These are phyloP conservation scores for Pongo pygmaeus DNA, from an alignment of 2,113 vertebrate genomes.

Conservation along the genomic window DNA sequence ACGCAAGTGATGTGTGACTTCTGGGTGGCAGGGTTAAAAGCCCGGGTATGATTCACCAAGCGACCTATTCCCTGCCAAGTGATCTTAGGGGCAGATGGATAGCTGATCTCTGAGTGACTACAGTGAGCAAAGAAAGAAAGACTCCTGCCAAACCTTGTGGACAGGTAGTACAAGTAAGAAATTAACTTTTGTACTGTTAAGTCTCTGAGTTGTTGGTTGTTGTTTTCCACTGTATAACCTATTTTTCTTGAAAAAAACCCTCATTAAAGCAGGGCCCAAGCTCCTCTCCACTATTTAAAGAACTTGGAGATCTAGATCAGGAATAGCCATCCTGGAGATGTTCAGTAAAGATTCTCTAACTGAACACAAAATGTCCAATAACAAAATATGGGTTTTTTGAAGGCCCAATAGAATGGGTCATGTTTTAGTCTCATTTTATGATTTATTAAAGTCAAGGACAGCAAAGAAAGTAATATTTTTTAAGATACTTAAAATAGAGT, in stretches of 20 bases:
- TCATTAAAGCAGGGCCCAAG: neutral
- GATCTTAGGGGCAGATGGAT: neutral
- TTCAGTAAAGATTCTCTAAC: neutral
- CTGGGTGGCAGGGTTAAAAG: neutral
- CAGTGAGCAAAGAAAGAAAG: neutral
- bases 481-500: neutral
- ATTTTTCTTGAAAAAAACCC: neutral
- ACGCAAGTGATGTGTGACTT: neutral
- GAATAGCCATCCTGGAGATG: neutral
- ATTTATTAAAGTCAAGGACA: neutral
- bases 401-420: neutral
- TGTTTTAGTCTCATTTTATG: neutral
- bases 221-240: neutral
- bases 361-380: neutral
- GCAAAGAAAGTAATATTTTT: neutral
- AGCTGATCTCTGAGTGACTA: neutral
- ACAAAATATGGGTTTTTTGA: neutral
- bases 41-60: neutral
- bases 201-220: neutral
- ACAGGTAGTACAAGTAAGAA: accelerated
- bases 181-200: neutral
- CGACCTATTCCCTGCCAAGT: neutral
- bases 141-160: neutral
- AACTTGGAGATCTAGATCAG: neutral
- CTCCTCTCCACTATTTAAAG: neutral